Evolutionary conservation across 2,113 vertebrate species (phyloP), one percentile per base, ranked within the genome.

Genomic region (Cinclus cinclus): DNA sequence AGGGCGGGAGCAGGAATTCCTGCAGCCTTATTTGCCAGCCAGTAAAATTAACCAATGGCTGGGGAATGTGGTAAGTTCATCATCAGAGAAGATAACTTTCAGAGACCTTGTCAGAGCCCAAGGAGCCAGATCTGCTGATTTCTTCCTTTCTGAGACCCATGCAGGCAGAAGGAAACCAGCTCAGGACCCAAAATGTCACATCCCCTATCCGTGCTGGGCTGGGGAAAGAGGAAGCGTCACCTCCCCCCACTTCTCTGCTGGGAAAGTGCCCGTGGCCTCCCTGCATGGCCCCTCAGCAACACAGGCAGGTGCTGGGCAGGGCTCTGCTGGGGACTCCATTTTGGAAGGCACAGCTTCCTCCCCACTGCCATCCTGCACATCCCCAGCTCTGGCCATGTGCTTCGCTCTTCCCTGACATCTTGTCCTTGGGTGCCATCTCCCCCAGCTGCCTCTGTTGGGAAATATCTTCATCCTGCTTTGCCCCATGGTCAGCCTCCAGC

Each of bases 91-190:
- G 50, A 52, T 52, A 52, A 67, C 83, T 81, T 86, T 89, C 42
- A 71, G 83, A 69, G 67, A 87, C 46, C 65, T 73, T 1, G 0
- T 39, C 49, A 23, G 80, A 78, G 47, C 52, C 69, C 18, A 1
- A 80, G 80, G 56, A 94, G 67, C 76, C 68, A 90, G 79, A 89
- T 93, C 80, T 95, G 92, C 91, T 92, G 95, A 94, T 96, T 96
- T 95, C 89, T 81, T 87, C 49, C 80, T 86, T 86, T 74, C 68
- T 6, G 23, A 90, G 42, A 71, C 28, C 67, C 25, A 4, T 1
- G 1, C 68, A 87, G 73, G 89, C 55, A 90, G 92, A 65, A 89
- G 88, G 60, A 96, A 95, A 69, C 76, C 46, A 37, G 24, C 67
- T 60, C 6, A 1, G 46, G 63, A 89, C 55, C 24, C 76, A 77